Base-by-base conservation (phyloP, 2,113 vertebrate genomes). In the Pungitius pungitius region DNA sequence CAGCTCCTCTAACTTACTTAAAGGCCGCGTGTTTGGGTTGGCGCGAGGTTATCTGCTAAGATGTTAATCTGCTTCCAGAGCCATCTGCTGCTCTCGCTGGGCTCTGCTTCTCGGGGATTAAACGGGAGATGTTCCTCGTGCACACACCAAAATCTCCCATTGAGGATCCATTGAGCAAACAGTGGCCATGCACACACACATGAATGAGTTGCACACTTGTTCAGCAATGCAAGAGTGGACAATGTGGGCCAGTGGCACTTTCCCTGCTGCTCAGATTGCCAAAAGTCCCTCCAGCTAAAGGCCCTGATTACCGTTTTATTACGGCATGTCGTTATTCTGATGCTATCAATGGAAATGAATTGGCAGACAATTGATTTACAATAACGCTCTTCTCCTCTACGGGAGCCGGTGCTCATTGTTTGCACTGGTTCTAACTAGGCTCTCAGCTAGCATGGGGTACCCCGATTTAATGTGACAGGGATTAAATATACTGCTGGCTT, bases 311-410 rank as follows among this genome's bases (percentile, higher is more conserved):
- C 85, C 77, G 73, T 90, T 90, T 89, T 90, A 90, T 90, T 87
- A 85, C 71, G 26, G 64, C 55, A 40, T 77, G 87, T 88, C 85
- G 81, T 89, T 89, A 87, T 87, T 87, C 82, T 87, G 89, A 92
- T 89, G 84, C 82, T 90, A 90, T 92, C 92, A 88, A 91, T 91
- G 88, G 80, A 87, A 88, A 91, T 88, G 68, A 92, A 92, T 91
- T 92, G 87, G 86, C 85, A 24, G 55, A 58, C 82, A 84, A 91
- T 91, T 91, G 90, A 91, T 93, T 91, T 89, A 87, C 87, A 86
- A 81, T 85, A 88, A 83, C 66, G 58, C 55, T 75, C 55, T 71
- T 70, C 69, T 61, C 17, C 62, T 51, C 59, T 35, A n/a, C 10
- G n/a, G 30, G 30, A 30, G 30, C 76, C 3, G 69, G 55, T 57